These are phyloP conservation scores for Trichogramma evanescens DNA, from an alignment of 2,888 invertebrate genomes.

Conservation along the genomic window DNA sequence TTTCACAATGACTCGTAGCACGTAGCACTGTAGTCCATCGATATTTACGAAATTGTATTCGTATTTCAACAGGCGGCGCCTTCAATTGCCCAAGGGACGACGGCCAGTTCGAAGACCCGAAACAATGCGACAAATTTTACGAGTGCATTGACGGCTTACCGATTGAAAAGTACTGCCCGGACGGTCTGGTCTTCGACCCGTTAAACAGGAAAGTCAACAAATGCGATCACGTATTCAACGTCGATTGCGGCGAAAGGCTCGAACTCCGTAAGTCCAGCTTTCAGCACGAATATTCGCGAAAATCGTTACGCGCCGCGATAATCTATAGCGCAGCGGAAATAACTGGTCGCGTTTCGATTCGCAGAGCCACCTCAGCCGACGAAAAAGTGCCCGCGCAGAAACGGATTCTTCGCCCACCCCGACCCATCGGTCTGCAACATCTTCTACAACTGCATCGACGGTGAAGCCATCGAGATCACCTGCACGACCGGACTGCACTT, in stretches of 20 bases:
- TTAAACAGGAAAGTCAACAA: conserved; percentile 80
- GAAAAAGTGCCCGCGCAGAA: conserved; percentile 70
- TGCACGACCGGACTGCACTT: conserved; percentile 87
- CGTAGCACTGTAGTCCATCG: too few species aligned
- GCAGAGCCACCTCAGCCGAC: conserved; percentile 70
- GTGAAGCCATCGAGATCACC: conserved; percentile 68
- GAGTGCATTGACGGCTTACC: conserved; percentile 68
- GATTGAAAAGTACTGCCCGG: conserved; percentile 73
- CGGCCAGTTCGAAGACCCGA: conserved; percentile 71
- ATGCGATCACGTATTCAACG: conserved; percentile 88
- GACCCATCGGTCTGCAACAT: conserved; percentile 73
- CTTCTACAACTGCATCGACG: conserved; percentile 86
- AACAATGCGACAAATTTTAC: conserved; percentile 83
- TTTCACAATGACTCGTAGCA: too few species aligned
- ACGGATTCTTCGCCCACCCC: conserved; percentile 88
- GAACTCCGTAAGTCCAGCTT: conserved; percentile 72
- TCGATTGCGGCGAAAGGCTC: conserved; percentile 80
- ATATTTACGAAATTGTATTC: too few species aligned
- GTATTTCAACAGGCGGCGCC: conserved; percentile 46
- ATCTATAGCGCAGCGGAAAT: background rate
- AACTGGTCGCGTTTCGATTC: background rate
- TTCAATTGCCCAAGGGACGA: conserved; percentile 76
- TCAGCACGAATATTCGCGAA: background rate
- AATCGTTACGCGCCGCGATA: background rate
- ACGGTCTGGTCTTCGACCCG: conserved; percentile 83